Evolutionary conservation across 2,113 vertebrate genomes (phyloP).

Genomic region (Aptenodytes patagonicus): DNA sequence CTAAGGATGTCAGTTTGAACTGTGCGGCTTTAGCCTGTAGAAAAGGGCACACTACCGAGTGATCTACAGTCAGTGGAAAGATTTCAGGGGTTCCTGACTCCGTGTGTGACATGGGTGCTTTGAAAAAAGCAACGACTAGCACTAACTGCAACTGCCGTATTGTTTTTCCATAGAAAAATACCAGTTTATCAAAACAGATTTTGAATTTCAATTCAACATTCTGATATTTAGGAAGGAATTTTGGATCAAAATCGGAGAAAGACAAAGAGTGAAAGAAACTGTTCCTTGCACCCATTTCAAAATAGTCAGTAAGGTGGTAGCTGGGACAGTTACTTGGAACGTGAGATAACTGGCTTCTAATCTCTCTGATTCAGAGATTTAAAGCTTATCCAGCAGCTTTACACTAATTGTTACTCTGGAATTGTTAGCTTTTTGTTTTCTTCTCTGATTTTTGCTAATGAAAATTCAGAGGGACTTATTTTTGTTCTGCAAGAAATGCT

Average conservation of each 20-base stretch:
- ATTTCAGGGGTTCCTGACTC: background rate
- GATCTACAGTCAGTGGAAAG: background rate
- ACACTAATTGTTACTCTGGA: background rate
- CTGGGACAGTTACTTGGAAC: background rate
- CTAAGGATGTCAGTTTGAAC: background rate
- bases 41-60: background rate
- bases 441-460: background rate
- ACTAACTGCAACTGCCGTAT: background rate
- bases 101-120: background rate
- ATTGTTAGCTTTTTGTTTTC: background rate
- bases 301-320: background rate
- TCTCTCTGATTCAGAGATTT: background rate
- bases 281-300: background rate
- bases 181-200: background rate
- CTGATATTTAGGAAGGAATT: background rate
- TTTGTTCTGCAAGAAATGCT: background rate
- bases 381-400: background rate
- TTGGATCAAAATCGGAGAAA: background rate
- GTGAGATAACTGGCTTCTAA: background rate
- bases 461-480: background rate
- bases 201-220: background rate
- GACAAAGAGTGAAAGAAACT: background rate
- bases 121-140: background rate
- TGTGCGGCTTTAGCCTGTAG: background rate
- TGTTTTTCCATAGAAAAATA: background rate